Evolutionary conservation across 2,888 invertebrate species (phyloP).

Genomic region (Apodemia mormo): DNA sequence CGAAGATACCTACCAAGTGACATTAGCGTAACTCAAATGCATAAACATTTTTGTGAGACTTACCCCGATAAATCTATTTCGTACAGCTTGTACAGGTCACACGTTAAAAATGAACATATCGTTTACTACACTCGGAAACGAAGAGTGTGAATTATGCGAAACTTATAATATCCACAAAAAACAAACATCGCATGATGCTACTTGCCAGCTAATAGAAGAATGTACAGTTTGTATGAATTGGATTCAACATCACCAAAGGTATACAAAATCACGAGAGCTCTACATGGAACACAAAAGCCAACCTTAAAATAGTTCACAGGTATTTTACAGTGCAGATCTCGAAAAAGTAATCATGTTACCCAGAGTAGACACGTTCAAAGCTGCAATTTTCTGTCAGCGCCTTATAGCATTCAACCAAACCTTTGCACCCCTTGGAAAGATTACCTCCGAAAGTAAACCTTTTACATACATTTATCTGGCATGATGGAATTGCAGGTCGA

Average conservation of each 20-base stretch:
- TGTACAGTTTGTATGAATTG: no score
- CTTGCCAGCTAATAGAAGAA: no score
- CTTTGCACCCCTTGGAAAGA: constrained; percentile 21
- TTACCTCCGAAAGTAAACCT: constrained; percentile 21
- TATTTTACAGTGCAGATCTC: no score
- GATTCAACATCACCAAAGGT: constrained; percentile 24
- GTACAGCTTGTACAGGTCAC: constrained; percentile 32
- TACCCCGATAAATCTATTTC: constrained; percentile 15
- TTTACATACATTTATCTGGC: background rate
- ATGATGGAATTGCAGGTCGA: constrained; percentile 31
- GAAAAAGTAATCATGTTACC: no score
- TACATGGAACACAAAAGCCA: constrained; percentile 29
- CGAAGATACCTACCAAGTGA: constrained; percentile 22
- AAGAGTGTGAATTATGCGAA: constrained; percentile 31
- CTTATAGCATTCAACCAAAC: constrained; percentile 36
- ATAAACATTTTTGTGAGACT: constrained; percentile 32
- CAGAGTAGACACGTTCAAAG: constrained; percentile 26
- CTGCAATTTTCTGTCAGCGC: constrained; percentile 34
- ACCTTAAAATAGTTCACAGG: constrained; percentile 19
- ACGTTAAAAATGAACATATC: constrained; percentile 30
- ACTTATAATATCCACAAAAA: no score
- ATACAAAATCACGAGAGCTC: constrained; percentile 19
- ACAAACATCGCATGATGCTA: constrained; percentile 19
- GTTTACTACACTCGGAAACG: constrained; percentile 38
- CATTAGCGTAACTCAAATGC: constrained; percentile 33